Evolutionary conservation across 2,113 vertebrate species (phyloP).

Genomic region (Zosterops lateralis): DNA sequence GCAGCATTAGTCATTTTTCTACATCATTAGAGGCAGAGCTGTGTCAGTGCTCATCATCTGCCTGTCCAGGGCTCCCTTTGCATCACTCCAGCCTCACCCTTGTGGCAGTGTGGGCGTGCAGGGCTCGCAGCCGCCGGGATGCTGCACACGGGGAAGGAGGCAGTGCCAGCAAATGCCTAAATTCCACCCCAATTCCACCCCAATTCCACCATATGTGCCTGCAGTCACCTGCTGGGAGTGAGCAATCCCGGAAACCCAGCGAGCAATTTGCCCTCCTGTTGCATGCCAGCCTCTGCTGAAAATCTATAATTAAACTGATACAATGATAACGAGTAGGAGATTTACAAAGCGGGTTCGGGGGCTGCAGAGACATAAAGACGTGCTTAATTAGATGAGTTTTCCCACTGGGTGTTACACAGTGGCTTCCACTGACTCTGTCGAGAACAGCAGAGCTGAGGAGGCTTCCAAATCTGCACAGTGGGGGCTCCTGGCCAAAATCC

Average conservation of each 20-base stretch:
- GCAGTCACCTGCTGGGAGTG: constrained; percentile 13
- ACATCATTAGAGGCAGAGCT: neutral
- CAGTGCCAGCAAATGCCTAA: neutral
- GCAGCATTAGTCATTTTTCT: neutral
- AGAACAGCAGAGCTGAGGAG: neutral
- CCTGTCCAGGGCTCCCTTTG: neutral
- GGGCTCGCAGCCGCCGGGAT: fast-evolving
- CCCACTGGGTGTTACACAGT: neutral
- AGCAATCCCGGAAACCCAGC: neutral
- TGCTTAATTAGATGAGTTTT: neutral
- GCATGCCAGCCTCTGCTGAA: constrained; percentile 3
- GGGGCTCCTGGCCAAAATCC: neutral
- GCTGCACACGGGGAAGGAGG: fast-evolving
- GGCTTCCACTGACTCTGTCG: neutral
- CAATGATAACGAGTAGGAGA: neutral
- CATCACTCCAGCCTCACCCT: neutral
- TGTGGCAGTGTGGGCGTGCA: neutral
- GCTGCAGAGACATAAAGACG: neutral
- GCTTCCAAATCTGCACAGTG: neutral
- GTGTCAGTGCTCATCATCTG: neutral
- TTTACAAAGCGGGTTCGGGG: neutral
- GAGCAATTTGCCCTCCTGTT: neutral
- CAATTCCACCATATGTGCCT: neutral
- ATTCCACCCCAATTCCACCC: neutral
- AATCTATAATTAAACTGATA: constrained; percentile 6